Base-by-base conservation (phyloP, 2,888 invertebrate species). In the Watsonalla binaria region DNA sequence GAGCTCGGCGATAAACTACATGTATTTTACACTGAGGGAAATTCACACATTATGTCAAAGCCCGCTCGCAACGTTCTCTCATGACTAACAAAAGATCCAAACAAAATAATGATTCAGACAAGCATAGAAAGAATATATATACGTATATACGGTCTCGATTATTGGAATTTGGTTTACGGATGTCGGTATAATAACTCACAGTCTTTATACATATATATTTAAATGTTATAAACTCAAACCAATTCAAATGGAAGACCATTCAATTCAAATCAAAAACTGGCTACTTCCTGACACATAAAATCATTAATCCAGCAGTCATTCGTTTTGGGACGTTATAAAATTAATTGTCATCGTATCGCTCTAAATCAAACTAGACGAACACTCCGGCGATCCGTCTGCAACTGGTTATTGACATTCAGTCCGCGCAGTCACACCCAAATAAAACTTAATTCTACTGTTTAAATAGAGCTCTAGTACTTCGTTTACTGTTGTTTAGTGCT, bases 401-500 rank as follows among this genome's bases (percentile, higher is more conserved):
- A 73, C 77, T 76, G 67, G 75, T 78, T 82, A 83, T 82, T 82
- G 77, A 71, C 70, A 84, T 82, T 81, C 80, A 72, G 71, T 59
- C 68, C 69, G 70, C 60, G 63, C 66, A 65, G 59, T 63, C 66
- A 65, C 55, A 64, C 62, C 62, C 67, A 72, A 78, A 78, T 78
- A 75, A 84, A 83, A 82, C 71, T 78, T 78, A 77, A 83, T 82
- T 74, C 61, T 56, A 59, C 58, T 59, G 60, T 54, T 54, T 66
- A 64, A 61, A 58, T 58, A 64, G 58, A 61, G 60, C 61, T 66
- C 65, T 62, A 65, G 66, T 70, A 66, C 66, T 62, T 59, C 62
- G 55, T 66, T 65, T 67, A 70, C 63, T 62, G 67, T 69, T 62
- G 67, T 69, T 59, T 66, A 65, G 63, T 66, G 60, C 61, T 24